Evolutionary conservation across 2,797 vertebrate genomes (phyloP), one percentile per base, ranked within the genome.

Genomic region (Arrhamphus sclerolepis): DNA sequence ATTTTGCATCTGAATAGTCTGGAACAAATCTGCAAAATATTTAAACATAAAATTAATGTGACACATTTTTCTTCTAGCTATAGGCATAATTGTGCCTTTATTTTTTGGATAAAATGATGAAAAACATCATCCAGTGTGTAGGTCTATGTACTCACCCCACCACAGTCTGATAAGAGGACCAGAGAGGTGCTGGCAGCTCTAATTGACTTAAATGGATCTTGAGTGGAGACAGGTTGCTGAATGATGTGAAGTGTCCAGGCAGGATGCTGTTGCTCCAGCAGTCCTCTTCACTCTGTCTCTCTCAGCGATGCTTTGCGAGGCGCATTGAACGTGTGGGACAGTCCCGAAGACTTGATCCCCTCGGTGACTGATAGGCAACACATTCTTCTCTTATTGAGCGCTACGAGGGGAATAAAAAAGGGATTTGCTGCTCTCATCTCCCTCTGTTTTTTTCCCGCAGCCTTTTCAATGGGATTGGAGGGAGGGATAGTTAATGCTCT

Each of bases 341-440:
- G 92, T 92, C 91, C 87, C 82, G 91, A 84, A 90, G 94, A 91
- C 91, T 92, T 94, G 93, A 94, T 93, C 92, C 94, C 89, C 94
- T 94, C 92, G 93, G 93, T 94, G 93, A 94, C 92, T 93, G 94
- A 93, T 93, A 92, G 91, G 91, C 91, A 91, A 94, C 92, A 93
- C 93, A 94, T 94, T 94, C 93, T 94, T 93, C 90, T 92, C 91
- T 93, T 94, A 94, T 94, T 94, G 93, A 94, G 92, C 92, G 87
- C 92, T 92, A 94, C 93, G 91, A 93, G 89, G 89, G 90, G 93
- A 93, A 93, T 94, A 93, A 94, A 94, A 94, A 94, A 91, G 92
- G 93, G 93, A 94, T 94, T 94, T 94, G 93, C 92, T 91, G 93
- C 93, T 93, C 93, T 93, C 94, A 94, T 93, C 92, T 93, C 92